Evolutionary conservation across 2,113 vertebrate species (phyloP).

Genomic region (Prunella himalayana): DNA sequence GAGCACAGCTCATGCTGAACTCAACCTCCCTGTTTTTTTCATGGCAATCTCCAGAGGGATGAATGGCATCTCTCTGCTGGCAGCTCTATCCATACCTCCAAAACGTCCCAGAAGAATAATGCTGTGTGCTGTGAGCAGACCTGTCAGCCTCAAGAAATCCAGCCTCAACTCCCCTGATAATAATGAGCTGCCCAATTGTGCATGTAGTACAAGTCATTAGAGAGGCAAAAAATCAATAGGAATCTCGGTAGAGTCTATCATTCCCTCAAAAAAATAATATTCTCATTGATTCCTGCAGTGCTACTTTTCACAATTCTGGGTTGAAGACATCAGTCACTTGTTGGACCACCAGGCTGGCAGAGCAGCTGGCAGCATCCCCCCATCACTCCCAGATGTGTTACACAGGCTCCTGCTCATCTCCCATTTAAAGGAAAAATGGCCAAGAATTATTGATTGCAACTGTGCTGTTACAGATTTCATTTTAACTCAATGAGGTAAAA

Average conservation of each 20-base stretch:
- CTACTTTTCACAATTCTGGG: background rate
- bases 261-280: conserved; percentile 56
- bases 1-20: fast-evolving
- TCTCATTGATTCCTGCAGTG: conserved; percentile 32
- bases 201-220: conserved; percentile 62
- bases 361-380: conserved; percentile 1
- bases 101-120: background rate
- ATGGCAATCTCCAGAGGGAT: background rate
- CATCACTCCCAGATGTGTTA: background rate
- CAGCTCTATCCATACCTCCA: background rate
- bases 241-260: background rate
- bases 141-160: conserved; percentile 6
- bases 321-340: conserved; percentile 22
- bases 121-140: background rate
- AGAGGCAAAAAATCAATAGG: conserved; percentile 36
- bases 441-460: conserved; percentile 5
- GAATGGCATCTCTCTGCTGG: background rate
- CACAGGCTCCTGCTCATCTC: background rate
- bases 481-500: background rate
- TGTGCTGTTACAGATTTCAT: background rate
- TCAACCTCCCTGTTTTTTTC: background rate
- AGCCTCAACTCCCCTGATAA: conserved; percentile 13
- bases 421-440: background rate
- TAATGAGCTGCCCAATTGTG: conserved; percentile 33
- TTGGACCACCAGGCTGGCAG: background rate